Conservation (phyloP, 2,797 vertebrate species). For the Pitangus sulphuratus region DNA sequence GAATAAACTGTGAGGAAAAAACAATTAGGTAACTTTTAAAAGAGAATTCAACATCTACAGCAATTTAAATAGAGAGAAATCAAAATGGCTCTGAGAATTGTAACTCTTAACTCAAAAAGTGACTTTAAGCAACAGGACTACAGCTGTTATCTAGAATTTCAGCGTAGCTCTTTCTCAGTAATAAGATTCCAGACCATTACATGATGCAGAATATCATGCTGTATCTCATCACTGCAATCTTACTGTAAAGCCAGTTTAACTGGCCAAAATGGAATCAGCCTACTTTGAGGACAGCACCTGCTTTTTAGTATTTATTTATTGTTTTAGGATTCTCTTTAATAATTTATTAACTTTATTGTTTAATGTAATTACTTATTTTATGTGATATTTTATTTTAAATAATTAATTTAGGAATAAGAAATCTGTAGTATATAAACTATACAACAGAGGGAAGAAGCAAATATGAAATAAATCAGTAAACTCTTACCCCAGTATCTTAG, state of each 20-base stretch:
- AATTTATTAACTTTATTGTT: not conserved
- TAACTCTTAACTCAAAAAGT: not conserved
- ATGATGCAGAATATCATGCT: not conserved
- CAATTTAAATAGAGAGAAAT: not conserved
- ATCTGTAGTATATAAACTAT: not conserved
- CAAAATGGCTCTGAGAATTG: not conserved
- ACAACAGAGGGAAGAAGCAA: not conserved
- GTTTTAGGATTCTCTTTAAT: not conserved
- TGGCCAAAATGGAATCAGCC: not conserved
- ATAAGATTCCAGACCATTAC: not conserved
- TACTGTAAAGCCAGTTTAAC: not conserved
- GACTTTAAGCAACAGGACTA: not conserved
- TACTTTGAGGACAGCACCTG: not conserved
- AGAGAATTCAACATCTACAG: not conserved
- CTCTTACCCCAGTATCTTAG: slow-evolving; percentile 89
- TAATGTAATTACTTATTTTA: not conserved
- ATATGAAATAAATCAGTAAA: slow-evolving; percentile 1
- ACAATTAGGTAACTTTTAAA: not conserved
- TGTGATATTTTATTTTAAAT: not conserved
- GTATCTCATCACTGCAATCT: not conserved
- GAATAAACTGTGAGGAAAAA: not conserved
- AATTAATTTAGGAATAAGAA: not conserved
- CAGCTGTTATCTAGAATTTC: not conserved
- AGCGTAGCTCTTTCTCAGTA: not conserved
- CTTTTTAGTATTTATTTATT: not conserved